Conservation (phyloP, 2,888 invertebrate species). For the Autographa pulchrina region DNA sequence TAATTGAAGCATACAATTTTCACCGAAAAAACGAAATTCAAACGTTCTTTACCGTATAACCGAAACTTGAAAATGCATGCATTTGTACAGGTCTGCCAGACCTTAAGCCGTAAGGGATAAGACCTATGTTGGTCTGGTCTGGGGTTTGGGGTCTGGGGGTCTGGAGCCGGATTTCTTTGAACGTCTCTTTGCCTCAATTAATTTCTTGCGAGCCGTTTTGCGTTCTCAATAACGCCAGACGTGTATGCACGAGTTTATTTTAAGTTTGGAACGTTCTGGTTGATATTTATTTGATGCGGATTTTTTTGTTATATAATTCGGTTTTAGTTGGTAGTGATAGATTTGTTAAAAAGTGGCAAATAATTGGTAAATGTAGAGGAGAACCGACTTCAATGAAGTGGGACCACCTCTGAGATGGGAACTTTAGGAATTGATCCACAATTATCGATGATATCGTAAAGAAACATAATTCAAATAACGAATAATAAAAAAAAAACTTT, state of each 20-base stretch:
- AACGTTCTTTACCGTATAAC: slow-evolving; percentile 51
- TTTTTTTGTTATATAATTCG: not conserved
- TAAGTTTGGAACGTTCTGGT: slow-evolving; percentile 57
- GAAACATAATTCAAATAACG: too few species aligned
- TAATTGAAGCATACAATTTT: slow-evolving; percentile 54
- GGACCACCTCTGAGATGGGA: too few species aligned
- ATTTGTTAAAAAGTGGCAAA: too few species aligned
- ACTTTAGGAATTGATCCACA: too few species aligned
- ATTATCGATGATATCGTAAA: too few species aligned
- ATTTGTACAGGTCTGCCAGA: not conserved
- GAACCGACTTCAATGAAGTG: too few species aligned
- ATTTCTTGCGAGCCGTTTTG: slow-evolving; percentile 67
- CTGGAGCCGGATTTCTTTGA: slow-evolving; percentile 50
- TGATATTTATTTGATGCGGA: slow-evolving; percentile 14
- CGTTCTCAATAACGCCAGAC: slow-evolving; percentile 71
- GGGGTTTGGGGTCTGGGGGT: not conserved
- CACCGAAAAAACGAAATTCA: slow-evolving; percentile 47
- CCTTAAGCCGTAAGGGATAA: slow-evolving; percentile 5
- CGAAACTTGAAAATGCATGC: slow-evolving; percentile 42
- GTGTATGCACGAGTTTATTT: slow-evolving; percentile 67
- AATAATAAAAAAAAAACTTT: too few species aligned
- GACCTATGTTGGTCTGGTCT: slow-evolving; percentile 11
- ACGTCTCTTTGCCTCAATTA: slow-evolving; percentile 71
- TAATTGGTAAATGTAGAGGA: too few species aligned
- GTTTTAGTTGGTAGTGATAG: too few species aligned